A percentile compares a stretch with the other conserved stretches of the same genome.
These are phyloP conservation scores for Drosophila peninsularis DNA, from an alignment of 2,888 invertebrate genomes.

Conservation along the genomic window DNA sequence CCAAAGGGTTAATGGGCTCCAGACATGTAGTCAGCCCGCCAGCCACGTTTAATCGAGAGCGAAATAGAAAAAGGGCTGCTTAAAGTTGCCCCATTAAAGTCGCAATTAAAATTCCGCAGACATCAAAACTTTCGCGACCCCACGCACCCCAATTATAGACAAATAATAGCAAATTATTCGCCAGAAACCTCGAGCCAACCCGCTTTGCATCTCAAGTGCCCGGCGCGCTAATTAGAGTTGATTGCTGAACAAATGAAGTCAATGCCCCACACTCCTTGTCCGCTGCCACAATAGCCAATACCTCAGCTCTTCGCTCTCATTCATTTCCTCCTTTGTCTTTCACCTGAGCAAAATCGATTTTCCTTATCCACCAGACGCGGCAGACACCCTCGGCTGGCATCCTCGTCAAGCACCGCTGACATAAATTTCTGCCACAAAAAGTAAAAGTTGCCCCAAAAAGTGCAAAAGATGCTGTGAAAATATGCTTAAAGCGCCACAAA, in stretches of 20 bases:
- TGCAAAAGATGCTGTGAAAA: constrained; percentile 48
- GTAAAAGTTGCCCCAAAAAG: constrained; percentile 40
- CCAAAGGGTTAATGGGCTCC: constrained; percentile 69
- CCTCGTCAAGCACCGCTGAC: constrained; percentile 56
- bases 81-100: constrained; percentile 17
- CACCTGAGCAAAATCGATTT: constrained; percentile 65
- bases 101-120: constrained; percentile 68
- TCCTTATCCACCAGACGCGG: constrained; percentile 28
- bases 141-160: constrained; percentile 63
- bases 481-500: constrained; percentile 55
- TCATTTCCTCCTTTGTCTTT: constrained; percentile 16
- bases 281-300: constrained; percentile 4
- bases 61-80: constrained; percentile 18
- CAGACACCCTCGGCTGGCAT: constrained; percentile 28
- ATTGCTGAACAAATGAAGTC: constrained; percentile 72
- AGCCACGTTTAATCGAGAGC: constrained; percentile 41
- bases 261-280: constrained; percentile 10
- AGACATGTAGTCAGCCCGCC: constrained; percentile 67
- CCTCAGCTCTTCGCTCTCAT: neutral
- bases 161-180: constrained; percentile 76
- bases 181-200: constrained; percentile 7
- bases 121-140: constrained; percentile 43
- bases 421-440: constrained; percentile 56
- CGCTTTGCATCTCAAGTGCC: constrained; percentile 56
- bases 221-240: constrained; percentile 71